Conservation (phyloP, 1,140 invertebrate genomes). For the Diplogasteroides magnus region DNA sequence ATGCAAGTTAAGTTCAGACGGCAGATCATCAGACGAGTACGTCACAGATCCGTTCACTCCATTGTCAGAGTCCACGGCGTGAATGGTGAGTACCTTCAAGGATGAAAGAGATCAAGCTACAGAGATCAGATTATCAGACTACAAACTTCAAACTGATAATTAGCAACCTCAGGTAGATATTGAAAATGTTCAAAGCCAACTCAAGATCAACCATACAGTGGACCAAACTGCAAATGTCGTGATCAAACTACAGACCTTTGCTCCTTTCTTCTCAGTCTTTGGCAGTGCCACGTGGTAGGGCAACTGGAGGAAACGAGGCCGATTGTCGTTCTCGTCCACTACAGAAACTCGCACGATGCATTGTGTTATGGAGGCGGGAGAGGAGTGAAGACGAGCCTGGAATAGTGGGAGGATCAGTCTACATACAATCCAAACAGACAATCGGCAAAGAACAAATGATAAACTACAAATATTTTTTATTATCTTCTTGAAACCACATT, state of each 20-base stretch:
- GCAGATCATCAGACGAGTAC: slow-evolving; percentile 49
- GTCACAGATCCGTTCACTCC: slow-evolving; percentile 57
- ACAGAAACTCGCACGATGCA: slow-evolving; percentile 29
- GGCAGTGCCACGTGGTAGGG: slow-evolving; percentile 28
- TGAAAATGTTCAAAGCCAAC: too few relatives aligned
- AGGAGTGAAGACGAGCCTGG: too few relatives aligned
- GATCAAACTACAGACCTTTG: not conserved
- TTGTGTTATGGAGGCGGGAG: slow-evolving; percentile 10
- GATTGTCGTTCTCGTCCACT: slow-evolving; percentile 44
- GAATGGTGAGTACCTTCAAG: slow-evolving; percentile 52
- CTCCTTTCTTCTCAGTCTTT: slow-evolving; percentile 13
- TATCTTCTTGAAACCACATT: too few relatives aligned
- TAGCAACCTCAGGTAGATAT: too few relatives aligned
- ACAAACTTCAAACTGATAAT: too few relatives aligned
- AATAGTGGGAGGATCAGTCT: too few relatives aligned
- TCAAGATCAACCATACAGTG: too few relatives aligned
- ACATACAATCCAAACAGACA: too few relatives aligned
- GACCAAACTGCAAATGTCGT: not conserved
- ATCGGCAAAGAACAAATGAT: too few relatives aligned
- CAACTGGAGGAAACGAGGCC: slow-evolving; percentile 25
- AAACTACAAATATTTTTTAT: too few relatives aligned
- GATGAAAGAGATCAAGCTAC: too few relatives aligned
- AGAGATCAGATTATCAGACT: too few relatives aligned
- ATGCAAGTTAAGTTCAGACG: slow-evolving; percentile 40
- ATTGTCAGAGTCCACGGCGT: slow-evolving; percentile 57